Evolutionary conservation across 2,888 invertebrate genomes (phyloP).

Genomic region (Macrophya alboannulata): DNA sequence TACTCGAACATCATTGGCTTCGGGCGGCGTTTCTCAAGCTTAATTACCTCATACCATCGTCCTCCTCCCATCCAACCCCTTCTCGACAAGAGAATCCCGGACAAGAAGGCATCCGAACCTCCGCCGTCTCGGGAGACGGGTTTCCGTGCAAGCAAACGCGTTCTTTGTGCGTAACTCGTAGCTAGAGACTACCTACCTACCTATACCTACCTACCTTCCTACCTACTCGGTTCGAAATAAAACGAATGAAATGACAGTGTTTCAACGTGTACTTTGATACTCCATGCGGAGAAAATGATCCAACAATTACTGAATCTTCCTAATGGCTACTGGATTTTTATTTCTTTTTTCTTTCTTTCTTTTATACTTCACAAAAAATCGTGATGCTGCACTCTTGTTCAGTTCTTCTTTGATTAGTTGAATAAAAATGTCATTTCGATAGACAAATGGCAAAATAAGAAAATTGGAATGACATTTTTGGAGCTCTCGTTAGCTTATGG

Average conservation of each 20-base stretch:
- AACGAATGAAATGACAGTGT: slow-evolving; percentile 47
- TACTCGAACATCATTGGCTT: slow-evolving; percentile 61
- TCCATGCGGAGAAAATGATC: slow-evolving; percentile 11
- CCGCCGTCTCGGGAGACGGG: not conserved
- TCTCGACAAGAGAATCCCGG: slow-evolving; percentile 21
- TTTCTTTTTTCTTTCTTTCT: not conserved
- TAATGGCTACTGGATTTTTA: not conserved
- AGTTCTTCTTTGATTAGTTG: too few relatives aligned
- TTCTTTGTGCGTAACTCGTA: slow-evolving; percentile 40
- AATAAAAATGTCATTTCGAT: not conserved
- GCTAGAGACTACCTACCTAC: not conserved
- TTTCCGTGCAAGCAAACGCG: slow-evolving; percentile 48
- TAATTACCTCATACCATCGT: slow-evolving; percentile 72
- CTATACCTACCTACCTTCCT: not conserved
- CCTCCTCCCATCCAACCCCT: slow-evolving; percentile 55
- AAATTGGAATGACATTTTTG: too few relatives aligned
- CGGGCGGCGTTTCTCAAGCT: slow-evolving; percentile 69
- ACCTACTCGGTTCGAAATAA: slow-evolving; percentile 4
- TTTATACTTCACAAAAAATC: not conserved
- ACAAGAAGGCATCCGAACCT: slow-evolving; percentile 23
- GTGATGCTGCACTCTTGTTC: too few relatives aligned
- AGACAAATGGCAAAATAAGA: too few relatives aligned
- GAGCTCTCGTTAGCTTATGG: not conserved
- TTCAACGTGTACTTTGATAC: slow-evolving; percentile 35
- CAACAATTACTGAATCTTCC: slow-evolving; percentile 8